Base-by-base conservation (phyloP, 1,140 invertebrate species). In the Pseudomyrmex sp. region DNA sequence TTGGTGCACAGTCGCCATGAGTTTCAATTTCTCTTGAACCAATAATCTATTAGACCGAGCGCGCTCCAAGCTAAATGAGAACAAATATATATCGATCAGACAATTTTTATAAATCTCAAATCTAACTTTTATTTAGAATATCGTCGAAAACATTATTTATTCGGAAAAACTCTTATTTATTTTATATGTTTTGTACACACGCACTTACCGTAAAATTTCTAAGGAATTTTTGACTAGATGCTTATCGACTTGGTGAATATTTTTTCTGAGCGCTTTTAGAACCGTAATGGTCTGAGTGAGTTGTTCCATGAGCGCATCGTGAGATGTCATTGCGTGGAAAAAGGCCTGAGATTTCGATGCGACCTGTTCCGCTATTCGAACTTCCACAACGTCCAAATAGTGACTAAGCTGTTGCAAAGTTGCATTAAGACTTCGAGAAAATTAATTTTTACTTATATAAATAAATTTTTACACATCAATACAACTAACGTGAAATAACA, bases 291-390 rank as follows among this genome's bases (percentile, higher is more conserved):
- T 98, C 91, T 97, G 96, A 5, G 96, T 96, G 94, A 99, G 97
- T 91, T 98, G 97, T 86, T 98, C 97, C 96, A 98, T 97, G 59
- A 98, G 96, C 13, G 97, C 97, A 94, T 99, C 98, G 94, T 99
- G 98, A 9, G 98, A 99, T 68, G 98, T 97, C 97, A 99, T 99
- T 9, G 98, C 98, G 94, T 98, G 97, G 93, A 99, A 99, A 95
- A 99, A 99, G 9, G 98, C 98, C 87, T 98, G 97, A 7, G 98
- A 99, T 93, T 99, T 98, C 83, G 97, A 96, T n/a, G 98, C 97
- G 66, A 99, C 98, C 95, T 99, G 98, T 88, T 97, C 97, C 0
- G 98, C 98, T 91, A 99, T 99, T 94, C 98, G 97, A 84, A 99
- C 97, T 95, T 99, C 99, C 48, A 99, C 97, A 65, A 98, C 96